Base-by-base conservation (phyloP, 2,113 vertebrate species). In the Pseudopodoces humilis region DNA sequence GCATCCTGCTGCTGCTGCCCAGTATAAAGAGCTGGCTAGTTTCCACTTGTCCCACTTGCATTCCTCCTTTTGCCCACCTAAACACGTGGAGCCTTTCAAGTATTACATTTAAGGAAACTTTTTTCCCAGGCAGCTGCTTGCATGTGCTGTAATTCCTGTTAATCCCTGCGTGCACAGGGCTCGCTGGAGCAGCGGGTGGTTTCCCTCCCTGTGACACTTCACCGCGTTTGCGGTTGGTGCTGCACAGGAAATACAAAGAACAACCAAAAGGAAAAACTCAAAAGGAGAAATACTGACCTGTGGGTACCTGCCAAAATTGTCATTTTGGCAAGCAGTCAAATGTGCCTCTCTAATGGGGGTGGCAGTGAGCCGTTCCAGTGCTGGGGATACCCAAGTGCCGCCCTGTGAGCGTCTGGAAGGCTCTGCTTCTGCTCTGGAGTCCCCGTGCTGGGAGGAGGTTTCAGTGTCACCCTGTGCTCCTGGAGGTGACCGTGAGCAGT, bases 331-430 rank as follows among this genome's bases (percentile, higher is more conserved):
- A 7, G 55, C n/a, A 82, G 76, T 53, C 79, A 55, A 17, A 8
- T 0, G 39, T 52, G 49, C 24, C 67, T 35, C 8, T 30, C 4
- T 37, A 1, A 2, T 4, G 44, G 78, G 70, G 55, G 77, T 46
- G 78, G 41, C 69, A 4, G 8, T 24, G 88, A 49, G 79, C 1
- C 0, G 5, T 44, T 25, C 15, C 47, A 0, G 0, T 16, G 2
- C 75, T 6, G 77, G 21, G 69, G 67, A 4, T 14, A 6, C 21
- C 74, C 1, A 0, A 3, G 76, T 19, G 78, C 27, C 1, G 13
- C 62, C 46, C 46, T 52, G 77, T 60, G 72, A 67, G 90, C 2
- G 0, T 11, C 53, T 5, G 0, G 0, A 16, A 21, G 80, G 63
- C 11, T 37, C 37, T 2, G 2, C 3, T 7, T 0, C 27, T 30